These are phyloP conservation scores for Drosophila nigricruria DNA, from an alignment of 2,888 invertebrate species.

Conservation along the genomic window DNA sequence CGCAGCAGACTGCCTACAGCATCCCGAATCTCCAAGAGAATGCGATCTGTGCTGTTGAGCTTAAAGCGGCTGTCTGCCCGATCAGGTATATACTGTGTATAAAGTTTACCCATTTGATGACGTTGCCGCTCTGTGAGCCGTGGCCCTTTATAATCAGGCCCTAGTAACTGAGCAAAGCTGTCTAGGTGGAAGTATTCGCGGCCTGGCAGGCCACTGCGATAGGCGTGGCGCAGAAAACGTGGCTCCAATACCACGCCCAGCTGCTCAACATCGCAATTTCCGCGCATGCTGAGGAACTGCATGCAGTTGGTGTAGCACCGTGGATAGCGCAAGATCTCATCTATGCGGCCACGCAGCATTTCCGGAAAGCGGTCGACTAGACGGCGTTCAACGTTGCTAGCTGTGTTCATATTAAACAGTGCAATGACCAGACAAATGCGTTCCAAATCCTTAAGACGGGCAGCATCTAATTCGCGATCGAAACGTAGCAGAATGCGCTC, in stretches of 20 bases:
- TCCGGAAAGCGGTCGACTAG: constrained; percentile 85
- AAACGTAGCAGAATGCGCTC: constrained; percentile 87
- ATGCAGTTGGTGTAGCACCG: constrained; percentile 88
- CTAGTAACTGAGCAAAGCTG: constrained; percentile 85
- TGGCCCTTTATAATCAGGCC: constrained; percentile 86
- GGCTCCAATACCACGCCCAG: constrained; percentile 86
- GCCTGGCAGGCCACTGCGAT: constrained; percentile 86
- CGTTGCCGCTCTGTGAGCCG: constrained; percentile 86
- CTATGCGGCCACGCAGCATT: constrained; percentile 86
- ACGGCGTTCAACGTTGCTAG: constrained; percentile 86
- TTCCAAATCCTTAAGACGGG: constrained; percentile 91
- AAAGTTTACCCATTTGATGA: constrained; percentile 87
- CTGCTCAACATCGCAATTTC: constrained; percentile 87
- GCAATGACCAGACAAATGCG: constrained; percentile 88
- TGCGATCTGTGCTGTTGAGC: constrained; percentile 87
- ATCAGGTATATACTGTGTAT: constrained; percentile 87
- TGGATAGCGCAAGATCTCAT: constrained; percentile 87
- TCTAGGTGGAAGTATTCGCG: constrained; percentile 89
- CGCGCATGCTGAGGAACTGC: constrained; percentile 87
- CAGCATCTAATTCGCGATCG: constrained; percentile 84
- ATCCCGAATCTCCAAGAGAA: constrained; percentile 87
- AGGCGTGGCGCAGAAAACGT: constrained; percentile 87
- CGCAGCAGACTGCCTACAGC: constrained; percentile 86
- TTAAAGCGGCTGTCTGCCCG: constrained; percentile 86
- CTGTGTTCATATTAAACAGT: constrained; percentile 87